Evolutionary conservation across 2,888 invertebrate species (phyloP).

Genomic region (Camponotus fellah): DNA sequence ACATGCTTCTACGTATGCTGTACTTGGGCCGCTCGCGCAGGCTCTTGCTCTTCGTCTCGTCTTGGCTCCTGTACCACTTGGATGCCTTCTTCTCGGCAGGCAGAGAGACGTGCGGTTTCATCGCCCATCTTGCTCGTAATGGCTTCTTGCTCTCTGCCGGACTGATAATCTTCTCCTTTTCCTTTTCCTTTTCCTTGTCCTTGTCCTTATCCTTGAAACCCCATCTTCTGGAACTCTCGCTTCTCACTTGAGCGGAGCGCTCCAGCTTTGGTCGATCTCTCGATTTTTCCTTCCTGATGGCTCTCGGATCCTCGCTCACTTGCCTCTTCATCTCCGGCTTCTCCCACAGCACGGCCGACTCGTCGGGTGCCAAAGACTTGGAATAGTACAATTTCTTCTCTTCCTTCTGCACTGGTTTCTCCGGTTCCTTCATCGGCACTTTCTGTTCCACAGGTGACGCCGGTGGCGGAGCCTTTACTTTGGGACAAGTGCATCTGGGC

Average conservation of each 20-base stretch:
- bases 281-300: slow-evolving; percentile 59
- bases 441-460: slow-evolving; percentile 67
- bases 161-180: slow-evolving; percentile 68
- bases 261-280: slow-evolving; percentile 71
- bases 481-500: slow-evolving; percentile 83
- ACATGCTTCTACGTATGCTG: slow-evolving; percentile 83
- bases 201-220: slow-evolving; percentile 66
- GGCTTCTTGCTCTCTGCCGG: slow-evolving; percentile 76
- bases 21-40: slow-evolving; percentile 83
- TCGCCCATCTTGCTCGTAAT: slow-evolving; percentile 81
- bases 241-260: slow-evolving; percentile 64
- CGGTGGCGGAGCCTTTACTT: slow-evolving; percentile 76
- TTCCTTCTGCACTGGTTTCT: slow-evolving; percentile 66
- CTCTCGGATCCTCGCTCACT: slow-evolving; percentile 72
- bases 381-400: slow-evolving; percentile 76
- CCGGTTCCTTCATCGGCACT: slow-evolving; percentile 24
- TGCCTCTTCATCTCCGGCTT: slow-evolving; percentile 80
- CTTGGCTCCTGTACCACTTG: slow-evolving; percentile 77
- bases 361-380: slow-evolving; percentile 73
- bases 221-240: slow-evolving; percentile 76
- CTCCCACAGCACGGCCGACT: slow-evolving; percentile 58
- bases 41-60: slow-evolving; percentile 81
- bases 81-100: slow-evolving; percentile 81
- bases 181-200: slow-evolving; percentile 71
- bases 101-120: slow-evolving; percentile 83